Base-by-base conservation (phyloP, 2,113 vertebrate species). In the Sporophila hypoxantha region DNA sequence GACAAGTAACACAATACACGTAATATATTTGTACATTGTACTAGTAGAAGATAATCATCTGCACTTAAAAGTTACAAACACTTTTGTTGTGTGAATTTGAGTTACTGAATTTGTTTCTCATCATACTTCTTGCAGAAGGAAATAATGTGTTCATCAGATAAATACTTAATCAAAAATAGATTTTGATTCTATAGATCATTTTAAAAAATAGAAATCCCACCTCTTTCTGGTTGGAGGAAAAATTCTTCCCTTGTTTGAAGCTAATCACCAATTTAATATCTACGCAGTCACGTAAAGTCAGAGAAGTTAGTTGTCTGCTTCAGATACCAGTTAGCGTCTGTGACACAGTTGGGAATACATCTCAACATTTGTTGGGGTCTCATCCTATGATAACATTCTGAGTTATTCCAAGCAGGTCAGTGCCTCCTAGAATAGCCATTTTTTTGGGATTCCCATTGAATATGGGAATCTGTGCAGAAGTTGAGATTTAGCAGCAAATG, bases 201-300 rank as follows among this genome's bases (percentile, higher is more conserved):
- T 74, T 60, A 16, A 41, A 89, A 84, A 49, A 27, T 22, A 6
- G 49, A 65, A 84, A 32, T 8, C 14, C 29, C 13, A 52, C 2
- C 12, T 32, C 44, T 59, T 62, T 8, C 26, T 82, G 44, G 19
- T 30, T 36, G n/a, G 37, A 78, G 42, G 23, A 32, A 76, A 55
- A 80, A 82, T 52, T 39, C 21, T 87, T 68, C 17, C 10, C 37
- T 52, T 62, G 5, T 50, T 76, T 73, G 32, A 70, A 88, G 36
- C 14, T 55, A 79, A 13, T 56, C 6, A 41, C 6, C 23, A 10
- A 32, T 82, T 88, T 85, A 60, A 69, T 64, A 82, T 79, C n/a
- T 56, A 39, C 2, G 7, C 0, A 0, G 15, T 56, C 37, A 61
- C 3, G 5, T 86, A 34, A 84, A 57, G 17, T 56, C 27, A 91